Conservation (phyloP, 2,888 invertebrate species). For the Linyphia triangularis region DNA sequence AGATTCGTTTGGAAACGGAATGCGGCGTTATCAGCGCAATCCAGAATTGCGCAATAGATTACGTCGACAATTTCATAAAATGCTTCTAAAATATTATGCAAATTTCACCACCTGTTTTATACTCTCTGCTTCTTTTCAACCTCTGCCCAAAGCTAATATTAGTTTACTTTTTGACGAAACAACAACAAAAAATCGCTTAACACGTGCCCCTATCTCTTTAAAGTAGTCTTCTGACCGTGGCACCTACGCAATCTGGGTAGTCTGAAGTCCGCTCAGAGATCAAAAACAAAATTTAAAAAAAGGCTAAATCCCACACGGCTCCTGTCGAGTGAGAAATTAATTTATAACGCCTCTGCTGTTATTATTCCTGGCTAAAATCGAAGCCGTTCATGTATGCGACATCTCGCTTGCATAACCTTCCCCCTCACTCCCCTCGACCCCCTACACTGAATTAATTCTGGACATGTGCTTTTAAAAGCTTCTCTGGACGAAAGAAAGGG, state of each 20-base stretch:
- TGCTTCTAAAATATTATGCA: background rate
- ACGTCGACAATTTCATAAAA: background rate
- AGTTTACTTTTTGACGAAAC: background rate
- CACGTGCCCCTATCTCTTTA: background rate
- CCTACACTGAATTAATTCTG: constrained; percentile 17
- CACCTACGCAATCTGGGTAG: background rate
- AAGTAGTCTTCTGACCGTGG: background rate
- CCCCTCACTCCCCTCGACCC: too few species aligned
- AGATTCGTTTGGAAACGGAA: background rate
- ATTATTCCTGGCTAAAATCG: background rate
- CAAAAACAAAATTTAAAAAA: constrained; percentile 7
- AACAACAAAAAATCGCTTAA: background rate
- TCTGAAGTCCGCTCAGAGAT: background rate
- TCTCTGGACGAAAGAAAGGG: background rate
- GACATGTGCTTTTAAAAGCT: background rate
- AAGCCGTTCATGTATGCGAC: constrained; percentile 7
- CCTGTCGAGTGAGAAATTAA: constrained; percentile 25
- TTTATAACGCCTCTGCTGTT: constrained; percentile 13
- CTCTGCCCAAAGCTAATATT: background rate
- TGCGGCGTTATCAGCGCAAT: background rate
- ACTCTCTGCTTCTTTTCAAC: background rate
- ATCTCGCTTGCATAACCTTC: constrained; percentile 19
- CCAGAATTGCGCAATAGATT: background rate
- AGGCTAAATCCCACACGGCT: background rate
- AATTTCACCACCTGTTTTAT: background rate